Evolutionary conservation across 1,140 invertebrate species (phyloP).

Genomic region (Drosophila albomicans): DNA sequence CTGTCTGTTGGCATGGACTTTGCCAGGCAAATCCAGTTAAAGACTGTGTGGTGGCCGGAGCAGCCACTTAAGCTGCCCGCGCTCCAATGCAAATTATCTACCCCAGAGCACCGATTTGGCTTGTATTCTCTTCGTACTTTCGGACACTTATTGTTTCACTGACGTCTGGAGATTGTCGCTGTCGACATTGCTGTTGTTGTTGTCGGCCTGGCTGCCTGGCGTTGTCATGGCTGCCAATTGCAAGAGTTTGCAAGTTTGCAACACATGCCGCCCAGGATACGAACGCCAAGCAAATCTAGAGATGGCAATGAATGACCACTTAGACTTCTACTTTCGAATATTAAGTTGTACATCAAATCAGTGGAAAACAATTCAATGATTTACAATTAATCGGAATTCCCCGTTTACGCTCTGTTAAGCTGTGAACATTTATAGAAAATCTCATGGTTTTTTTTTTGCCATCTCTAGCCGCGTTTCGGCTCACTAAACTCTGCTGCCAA

Average conservation of each 20-base stretch:
- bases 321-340: too few species aligned
- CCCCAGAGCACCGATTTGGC: slow-evolving; percentile 71
- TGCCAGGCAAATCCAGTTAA: slow-evolving; percentile 19
- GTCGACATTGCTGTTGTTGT: slow-evolving; percentile 18
- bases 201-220: slow-evolving; percentile 11
- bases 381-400: not conserved
- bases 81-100: slow-evolving; percentile 77
- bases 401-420: not conserved
- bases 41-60: slow-evolving; percentile 28
- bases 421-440: not conserved
- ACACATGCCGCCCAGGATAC: slow-evolving; percentile 63
- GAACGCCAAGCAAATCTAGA: slow-evolving; percentile 8
- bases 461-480: slow-evolving; percentile 39
- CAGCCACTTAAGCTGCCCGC: slow-evolving; percentile 72
- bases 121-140: slow-evolving; percentile 50
- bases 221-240: slow-evolving; percentile 59
- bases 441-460: not conserved
- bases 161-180: slow-evolving; percentile 59
- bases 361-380: too few species aligned
- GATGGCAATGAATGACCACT: slow-evolving; percentile 3
- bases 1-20: slow-evolving; percentile 21
- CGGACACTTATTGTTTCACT: slow-evolving; percentile 68
- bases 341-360: too few species aligned
- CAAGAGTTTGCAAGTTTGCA: slow-evolving; percentile 53
- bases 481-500: slow-evolving; percentile 52